phyloP scores from a whole-genome alignment of 2,888 invertebrate species.

The Phymatocera aterrima region DNA sequence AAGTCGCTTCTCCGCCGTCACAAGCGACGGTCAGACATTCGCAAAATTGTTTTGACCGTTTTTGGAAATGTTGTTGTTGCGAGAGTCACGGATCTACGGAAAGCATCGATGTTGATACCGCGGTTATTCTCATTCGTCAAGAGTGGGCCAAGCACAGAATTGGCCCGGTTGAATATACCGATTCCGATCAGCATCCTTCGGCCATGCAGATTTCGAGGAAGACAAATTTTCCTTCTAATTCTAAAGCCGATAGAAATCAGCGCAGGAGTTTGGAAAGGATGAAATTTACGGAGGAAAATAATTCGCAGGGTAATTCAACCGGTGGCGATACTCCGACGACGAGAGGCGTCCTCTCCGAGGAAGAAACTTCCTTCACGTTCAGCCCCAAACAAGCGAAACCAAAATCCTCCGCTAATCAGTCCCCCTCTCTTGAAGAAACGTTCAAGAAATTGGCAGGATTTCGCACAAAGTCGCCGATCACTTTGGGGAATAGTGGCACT shows the following conservation, averaged over 20 bases:
- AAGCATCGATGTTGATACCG: constrained; percentile 27
- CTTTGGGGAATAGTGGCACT: neutral
- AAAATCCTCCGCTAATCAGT: neutral
- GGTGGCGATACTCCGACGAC: neutral
- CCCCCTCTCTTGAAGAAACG: neutral
- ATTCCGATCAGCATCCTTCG: too few relatives aligned
- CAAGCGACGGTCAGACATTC: neutral
- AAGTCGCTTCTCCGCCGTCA: neutral
- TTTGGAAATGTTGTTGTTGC: constrained; percentile 26
- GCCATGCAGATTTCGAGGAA: neutral
- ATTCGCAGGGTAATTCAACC: neutral
- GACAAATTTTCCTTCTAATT: neutral
- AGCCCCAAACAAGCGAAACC: neutral
- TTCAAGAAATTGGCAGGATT: constrained; percentile 27
- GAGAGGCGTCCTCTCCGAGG: neutral
- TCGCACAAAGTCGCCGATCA: neutral
- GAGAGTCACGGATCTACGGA: neutral
- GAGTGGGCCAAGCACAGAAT: neutral
- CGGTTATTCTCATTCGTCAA: neutral
- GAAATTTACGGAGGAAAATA: neutral
- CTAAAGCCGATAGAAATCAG: too few relatives aligned
- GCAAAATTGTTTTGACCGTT: neutral
- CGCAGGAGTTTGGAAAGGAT: too few relatives aligned
- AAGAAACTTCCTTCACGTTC: neutral
- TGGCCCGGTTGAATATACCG: constrained; percentile 19